A percentile compares a stretch with the other conserved stretches of the same genome.
These are phyloP conservation scores for Zenarchopterus dispar DNA, from an alignment of 2,797 vertebrate species.

Conservation along the genomic window DNA sequence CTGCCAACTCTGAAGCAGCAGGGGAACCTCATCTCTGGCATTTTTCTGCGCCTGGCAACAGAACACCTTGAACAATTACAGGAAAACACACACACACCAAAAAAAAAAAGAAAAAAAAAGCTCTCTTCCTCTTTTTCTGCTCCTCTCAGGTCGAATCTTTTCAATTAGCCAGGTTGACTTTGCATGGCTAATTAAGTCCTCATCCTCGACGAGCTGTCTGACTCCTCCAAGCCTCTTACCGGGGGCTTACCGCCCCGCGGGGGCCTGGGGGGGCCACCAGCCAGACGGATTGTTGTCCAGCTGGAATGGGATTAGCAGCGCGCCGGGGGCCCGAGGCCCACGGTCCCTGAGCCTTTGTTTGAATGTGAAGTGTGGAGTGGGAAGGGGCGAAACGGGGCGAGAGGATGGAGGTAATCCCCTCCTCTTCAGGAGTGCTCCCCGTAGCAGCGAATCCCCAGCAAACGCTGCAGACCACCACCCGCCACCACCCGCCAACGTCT, in stretches of 20 bases:
- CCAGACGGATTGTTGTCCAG: slow-evolving; percentile 85
- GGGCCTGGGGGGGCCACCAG: slow-evolving; percentile 74
- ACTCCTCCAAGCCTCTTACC: slow-evolving; percentile 84
- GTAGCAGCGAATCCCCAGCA: slow-evolving; percentile 55
- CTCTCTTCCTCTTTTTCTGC: slow-evolving; percentile 43
- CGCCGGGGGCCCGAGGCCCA: slow-evolving; percentile 74
- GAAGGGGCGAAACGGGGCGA: slow-evolving; percentile 68
- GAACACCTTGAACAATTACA: slow-evolving; percentile 59
- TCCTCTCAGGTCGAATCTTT: slow-evolving; percentile 73
- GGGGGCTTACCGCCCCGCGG: slow-evolving; percentile 70
- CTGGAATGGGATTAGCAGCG: slow-evolving; percentile 84
- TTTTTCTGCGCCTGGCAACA: slow-evolving; percentile 68
- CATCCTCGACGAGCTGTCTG: slow-evolving; percentile 84
- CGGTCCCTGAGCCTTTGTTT: slow-evolving; percentile 77
- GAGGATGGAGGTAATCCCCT: slow-evolving; percentile 82
- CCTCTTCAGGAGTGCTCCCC: slow-evolving; percentile 70
- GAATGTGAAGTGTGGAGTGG: slow-evolving; percentile 79
- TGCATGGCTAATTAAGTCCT: slow-evolving; percentile 85
- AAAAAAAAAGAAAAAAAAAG: slow-evolving; percentile 43
- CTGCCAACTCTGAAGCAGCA: slow-evolving; percentile 57
- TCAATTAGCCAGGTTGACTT: slow-evolving; percentile 85
- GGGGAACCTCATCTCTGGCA: slow-evolving; percentile 59
- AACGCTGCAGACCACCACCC: slow-evolving; percentile 68
- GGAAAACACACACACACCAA: slow-evolving; percentile 3
- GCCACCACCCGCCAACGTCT: slow-evolving; percentile 44